Base-by-base conservation (phyloP, 2,888 invertebrate genomes). In the Ethmia dodecea region DNA sequence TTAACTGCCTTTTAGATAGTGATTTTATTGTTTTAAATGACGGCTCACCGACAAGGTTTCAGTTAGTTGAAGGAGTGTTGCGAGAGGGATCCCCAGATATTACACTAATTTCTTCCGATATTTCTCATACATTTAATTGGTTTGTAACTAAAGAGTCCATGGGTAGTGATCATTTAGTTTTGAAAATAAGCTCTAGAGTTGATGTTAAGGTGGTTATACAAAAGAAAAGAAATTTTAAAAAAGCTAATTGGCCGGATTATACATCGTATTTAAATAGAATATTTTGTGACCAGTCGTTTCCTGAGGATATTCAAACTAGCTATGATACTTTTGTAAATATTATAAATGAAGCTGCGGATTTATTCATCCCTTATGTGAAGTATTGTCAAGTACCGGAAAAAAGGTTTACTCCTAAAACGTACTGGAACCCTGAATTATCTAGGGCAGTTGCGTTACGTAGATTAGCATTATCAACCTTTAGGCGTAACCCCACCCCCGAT, bases 41-140 rank as follows among this genome's bases (percentile, higher is more conserved):
- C 30, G 41, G 43, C 0, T 13, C 11, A 0, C 13, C 40, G 6
- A 54, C 55, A 3, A 24, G 49, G 1, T 5, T 52, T 1, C 40
- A 34, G 26, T 16, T 51, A 1, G 47, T 49, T 5, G 39, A 42
- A 27, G 40, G 40, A 1, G 1, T 2, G 0, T 1, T 54, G 8
- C 58, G 49, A 24, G 5, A 35, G 20, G 38, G 45, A 1, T 31
- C 52, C 0, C 55, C 54, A 1, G 57, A 55, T 35, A 29, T 55
- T 1, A 33, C 49, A 5, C 31, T 49, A 3, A 25, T 13, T 3
- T 37, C 43, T 2, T 24, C 40, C 1, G 43, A 49, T 35, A 31
- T 49, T 13, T 36, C 33, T 1, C 11, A 38, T 4, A 11, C 37
- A 1, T 42, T 47, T 22, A 12, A 30, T 0, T 52, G 49, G 45